Base-by-base conservation (phyloP, 2,888 invertebrate genomes). In the Phalera bucephala region DNA sequence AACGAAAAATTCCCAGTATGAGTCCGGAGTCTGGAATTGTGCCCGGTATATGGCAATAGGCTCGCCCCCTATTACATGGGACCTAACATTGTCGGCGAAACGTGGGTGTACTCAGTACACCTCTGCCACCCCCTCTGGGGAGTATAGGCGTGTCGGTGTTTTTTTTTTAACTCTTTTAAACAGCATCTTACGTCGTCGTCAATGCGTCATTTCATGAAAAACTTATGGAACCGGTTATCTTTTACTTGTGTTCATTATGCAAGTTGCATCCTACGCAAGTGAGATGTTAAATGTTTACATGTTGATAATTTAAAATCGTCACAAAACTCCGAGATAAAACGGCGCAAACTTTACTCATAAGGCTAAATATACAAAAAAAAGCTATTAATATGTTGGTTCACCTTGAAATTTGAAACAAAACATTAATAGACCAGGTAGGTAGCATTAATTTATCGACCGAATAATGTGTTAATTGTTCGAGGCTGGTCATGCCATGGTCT, bases 381-480 rank as follows among this genome's bases (percentile, higher is more conserved):
- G 11, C 29, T 8, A 11, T 29, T 19, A 29, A 29, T 11, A 11
- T 10, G n/a, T 10, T n/a, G 15, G 3, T 19, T 29, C 29, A 8
- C 29, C 29, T 29, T 19, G 29, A 29, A 11, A 29, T 17, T 29
- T 29, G 3, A 11, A 29, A 29, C 19, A 29, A 29, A 29, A 29
- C 12, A 25, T 1, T 14, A 28, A 28, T 28, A 10, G 29, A 11
- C 11, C 17, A 8, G 19, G 17, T 29, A 19, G 19, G 10, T 31
- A 33, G 17, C 13, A 27, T 45, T 46, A 50, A 43, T 55, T 52
- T 44, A 50, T 52, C 29, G 40, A 57, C 47, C 46, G 50, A 45
- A 57, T 47, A 58, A 52, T 47, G 7, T 45, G 50, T 28, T 57
- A 47, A 52, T 50, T 36, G 30, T 32, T 25, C 20, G 21, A 46